These are phyloP conservation scores for Nesometra sesokonis DNA, from an alignment of 35 echinoderm and acorn worm genomes.

Conservation along the genomic window DNA sequence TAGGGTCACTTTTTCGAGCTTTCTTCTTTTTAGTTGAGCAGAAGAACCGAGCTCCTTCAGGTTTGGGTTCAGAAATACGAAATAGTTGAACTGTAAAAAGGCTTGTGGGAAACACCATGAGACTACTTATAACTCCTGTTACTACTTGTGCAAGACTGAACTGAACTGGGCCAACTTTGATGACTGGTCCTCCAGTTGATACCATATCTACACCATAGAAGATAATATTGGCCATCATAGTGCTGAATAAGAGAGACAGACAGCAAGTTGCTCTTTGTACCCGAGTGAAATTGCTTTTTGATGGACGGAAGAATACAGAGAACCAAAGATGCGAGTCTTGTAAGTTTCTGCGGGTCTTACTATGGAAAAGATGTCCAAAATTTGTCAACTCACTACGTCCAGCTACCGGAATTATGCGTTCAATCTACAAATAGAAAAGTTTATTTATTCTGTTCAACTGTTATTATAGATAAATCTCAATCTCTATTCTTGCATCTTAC, in stretches of 20 bases:
- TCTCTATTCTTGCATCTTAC: no score
- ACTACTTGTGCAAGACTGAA: constrained; percentile 52
- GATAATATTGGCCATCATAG: constrained; percentile 99
- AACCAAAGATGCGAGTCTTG: constrained; percentile 94
- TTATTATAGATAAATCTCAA: no score
- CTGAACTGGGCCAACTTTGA: constrained; percentile 65
- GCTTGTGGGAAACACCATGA: constrained; percentile 90
- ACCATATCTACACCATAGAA: constrained; percentile 64
- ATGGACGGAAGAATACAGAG: constrained; percentile 80
- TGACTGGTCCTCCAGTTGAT: background rate
- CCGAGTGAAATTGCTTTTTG: constrained; percentile 83
- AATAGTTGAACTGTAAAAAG: constrained; percentile 82
- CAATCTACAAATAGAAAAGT: constrained; percentile 44
- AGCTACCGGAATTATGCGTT: constrained; percentile 81
- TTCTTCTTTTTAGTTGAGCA: background rate
- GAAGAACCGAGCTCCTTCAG: constrained; percentile 2
- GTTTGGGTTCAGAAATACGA: constrained; percentile 35
- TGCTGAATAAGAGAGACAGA: constrained; percentile 82
- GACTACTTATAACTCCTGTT: constrained; percentile 72
- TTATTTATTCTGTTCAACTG: no score
- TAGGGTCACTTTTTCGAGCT: background rate
- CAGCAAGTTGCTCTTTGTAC: constrained; percentile 93
- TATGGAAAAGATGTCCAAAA: constrained; percentile 85
- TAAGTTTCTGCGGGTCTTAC: constrained; percentile 73
- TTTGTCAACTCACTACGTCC: constrained; percentile 84